These are phyloP conservation scores for Anableps anableps DNA, from an alignment of 2,797 vertebrate genomes.

Conservation along the genomic window DNA sequence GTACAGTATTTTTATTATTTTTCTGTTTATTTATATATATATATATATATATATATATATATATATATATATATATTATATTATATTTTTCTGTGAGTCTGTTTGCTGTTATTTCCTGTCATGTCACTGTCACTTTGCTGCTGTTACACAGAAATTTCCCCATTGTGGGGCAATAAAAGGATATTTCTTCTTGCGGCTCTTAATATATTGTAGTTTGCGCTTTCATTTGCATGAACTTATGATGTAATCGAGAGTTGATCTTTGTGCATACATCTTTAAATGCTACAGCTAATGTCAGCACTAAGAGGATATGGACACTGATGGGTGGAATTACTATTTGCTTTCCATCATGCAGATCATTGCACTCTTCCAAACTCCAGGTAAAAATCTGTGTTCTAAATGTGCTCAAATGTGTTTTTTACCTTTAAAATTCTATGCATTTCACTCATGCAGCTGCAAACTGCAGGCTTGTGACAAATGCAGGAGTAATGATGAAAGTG, in stretches of 20 bases:
- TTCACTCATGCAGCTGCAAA: conserved; percentile 16
- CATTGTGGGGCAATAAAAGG: no score
- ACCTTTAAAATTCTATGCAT: conserved; percentile 7
- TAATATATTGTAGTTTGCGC: conserved; percentile 25
- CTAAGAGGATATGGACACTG: neutral
- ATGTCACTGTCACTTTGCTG: no score
- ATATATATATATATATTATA: no score
- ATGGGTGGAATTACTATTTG: conserved; percentile 1
- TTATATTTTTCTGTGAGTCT: no score
- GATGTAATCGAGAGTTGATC: conserved; percentile 53
- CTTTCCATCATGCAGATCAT: neutral
- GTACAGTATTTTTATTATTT: no score
- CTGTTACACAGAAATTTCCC: no score
- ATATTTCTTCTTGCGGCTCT: no score
- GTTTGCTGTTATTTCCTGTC: no score
- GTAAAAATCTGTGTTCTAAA: neutral
- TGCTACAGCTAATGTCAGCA: neutral
- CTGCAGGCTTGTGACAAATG: conserved; percentile 28
- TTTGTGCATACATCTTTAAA: neutral
- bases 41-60: no score
- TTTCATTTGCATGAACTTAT: conserved; percentile 50
- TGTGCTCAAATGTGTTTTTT: neutral
- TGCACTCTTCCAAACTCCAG: neutral
- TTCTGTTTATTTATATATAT: no score
- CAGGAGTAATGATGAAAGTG: conserved; percentile 49